phyloP scores from a whole-genome alignment of 2,797 vertebrate genomes.

The Xenops minutus region DNA sequence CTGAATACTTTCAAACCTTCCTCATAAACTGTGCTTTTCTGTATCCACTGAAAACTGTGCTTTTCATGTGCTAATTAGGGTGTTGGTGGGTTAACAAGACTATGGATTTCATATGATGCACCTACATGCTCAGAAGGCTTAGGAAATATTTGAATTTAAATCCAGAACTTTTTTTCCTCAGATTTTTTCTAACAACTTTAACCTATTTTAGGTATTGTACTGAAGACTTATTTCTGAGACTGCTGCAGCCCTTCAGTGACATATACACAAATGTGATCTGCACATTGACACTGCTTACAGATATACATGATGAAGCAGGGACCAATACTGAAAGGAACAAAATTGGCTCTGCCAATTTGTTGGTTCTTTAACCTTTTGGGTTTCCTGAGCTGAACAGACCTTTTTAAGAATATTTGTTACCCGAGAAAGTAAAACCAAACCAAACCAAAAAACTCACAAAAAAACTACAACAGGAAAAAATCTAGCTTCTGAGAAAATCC shows the following conservation, averaged over 20 bases:
- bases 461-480: no score
- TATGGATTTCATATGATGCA: no score
- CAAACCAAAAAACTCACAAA: no score
- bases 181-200: neutral
- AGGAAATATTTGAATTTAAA: neutral
- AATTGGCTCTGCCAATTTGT: neutral
- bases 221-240: neutral
- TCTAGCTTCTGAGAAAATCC: neutral
- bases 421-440: neutral
- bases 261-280: neutral
- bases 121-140: no score
- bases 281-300: neutral
- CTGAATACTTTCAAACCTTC: neutral
- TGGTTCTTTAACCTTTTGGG: neutral
- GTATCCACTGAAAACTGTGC: neutral
- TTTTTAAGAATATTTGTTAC: neutral
- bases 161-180: accelerated
- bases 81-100: neutral
- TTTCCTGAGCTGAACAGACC: neutral
- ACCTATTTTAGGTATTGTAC: neutral
- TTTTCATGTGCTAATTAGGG: neutral
- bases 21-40: neutral
- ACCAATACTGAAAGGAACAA: neutral
- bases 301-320: neutral
- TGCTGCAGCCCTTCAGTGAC: neutral